Evolutionary conservation across 2,888 invertebrate genomes (phyloP).

Genomic region (Limenitis camilla): DNA sequence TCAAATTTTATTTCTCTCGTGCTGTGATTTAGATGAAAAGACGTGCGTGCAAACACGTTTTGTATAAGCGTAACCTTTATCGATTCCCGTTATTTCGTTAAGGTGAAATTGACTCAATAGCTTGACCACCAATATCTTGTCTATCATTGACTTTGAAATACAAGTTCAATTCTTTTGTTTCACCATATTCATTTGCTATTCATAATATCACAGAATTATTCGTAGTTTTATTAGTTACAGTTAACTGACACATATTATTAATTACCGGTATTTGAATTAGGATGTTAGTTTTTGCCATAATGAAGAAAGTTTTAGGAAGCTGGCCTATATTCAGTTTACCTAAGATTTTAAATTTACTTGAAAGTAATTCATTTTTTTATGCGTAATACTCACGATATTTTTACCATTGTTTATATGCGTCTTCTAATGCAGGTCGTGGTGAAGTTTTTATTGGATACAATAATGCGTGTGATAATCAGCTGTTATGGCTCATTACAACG

Average conservation of each 20-base stretch:
- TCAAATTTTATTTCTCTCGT: slow-evolving; percentile 35
- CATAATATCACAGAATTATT: no score
- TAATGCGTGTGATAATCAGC: slow-evolving; percentile 14
- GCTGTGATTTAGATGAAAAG: slow-evolving; percentile 42
- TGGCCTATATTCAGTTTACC: no score
- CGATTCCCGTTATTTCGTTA: slow-evolving; percentile 32
- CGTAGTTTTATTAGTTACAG: no score
- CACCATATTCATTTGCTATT: not conserved
- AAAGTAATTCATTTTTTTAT: no score
- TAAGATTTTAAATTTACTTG: no score
- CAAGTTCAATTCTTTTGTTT: slow-evolving; percentile 4
- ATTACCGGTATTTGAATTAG: no score
- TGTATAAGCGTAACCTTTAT: slow-evolving; percentile 27
- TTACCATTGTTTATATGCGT: slow-evolving; percentile 10
- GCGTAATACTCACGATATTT: not conserved
- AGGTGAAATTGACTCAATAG: slow-evolving; percentile 27
- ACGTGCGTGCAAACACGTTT: slow-evolving; percentile 43
- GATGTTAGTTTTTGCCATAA: no score
- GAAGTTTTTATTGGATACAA: slow-evolving; percentile 1
- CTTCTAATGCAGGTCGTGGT: slow-evolving; percentile 3
- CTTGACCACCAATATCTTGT: slow-evolving; percentile 16
- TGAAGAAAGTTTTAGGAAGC: no score
- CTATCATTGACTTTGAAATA: slow-evolving; percentile 6
- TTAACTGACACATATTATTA: no score
- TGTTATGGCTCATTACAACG: slow-evolving; percentile 11